A percentile compares a stretch with the other conserved stretches of the same genome.
phyloP scores from a whole-genome alignment of 2,797 vertebrate species.

The Pristis pectinata region DNA sequence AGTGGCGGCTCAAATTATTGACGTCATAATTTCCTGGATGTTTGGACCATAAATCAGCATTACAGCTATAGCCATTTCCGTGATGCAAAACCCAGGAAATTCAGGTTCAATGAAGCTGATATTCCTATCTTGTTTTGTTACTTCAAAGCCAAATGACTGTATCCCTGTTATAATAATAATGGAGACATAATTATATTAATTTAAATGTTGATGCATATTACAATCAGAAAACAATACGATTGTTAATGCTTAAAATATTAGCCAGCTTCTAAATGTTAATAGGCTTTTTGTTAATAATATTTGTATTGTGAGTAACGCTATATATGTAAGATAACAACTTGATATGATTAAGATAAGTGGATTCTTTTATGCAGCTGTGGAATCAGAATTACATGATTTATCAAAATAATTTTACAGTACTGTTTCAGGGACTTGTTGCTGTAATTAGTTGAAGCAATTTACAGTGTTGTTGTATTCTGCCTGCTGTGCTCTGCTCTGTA shows the following conservation, averaged over 20 bases:
- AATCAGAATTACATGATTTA: not conserved
- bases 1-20: not conserved
- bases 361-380: not conserved
- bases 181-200: not conserved
- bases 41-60: not conserved
- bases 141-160: not conserved
- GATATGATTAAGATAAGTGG: not conserved
- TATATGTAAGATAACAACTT: not conserved
- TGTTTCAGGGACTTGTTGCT: not conserved
- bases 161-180: not conserved
- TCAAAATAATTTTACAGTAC: not conserved
- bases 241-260: not conserved
- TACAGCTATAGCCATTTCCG: not conserved
- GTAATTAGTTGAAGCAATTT: constrained; percentile 8
- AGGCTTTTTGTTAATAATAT: not conserved
- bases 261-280: no score
- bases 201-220: not conserved
- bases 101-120: not conserved
- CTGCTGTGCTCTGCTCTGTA: not conserved
- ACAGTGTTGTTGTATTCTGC: not conserved
- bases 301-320: not conserved
- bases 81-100: not conserved
- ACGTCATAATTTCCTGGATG: not conserved
- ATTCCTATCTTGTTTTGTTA: not conserved
- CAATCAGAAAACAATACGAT: not conserved